Conservation (phyloP, 2,888 invertebrate species). For the Amaurobius ferox region DNA sequence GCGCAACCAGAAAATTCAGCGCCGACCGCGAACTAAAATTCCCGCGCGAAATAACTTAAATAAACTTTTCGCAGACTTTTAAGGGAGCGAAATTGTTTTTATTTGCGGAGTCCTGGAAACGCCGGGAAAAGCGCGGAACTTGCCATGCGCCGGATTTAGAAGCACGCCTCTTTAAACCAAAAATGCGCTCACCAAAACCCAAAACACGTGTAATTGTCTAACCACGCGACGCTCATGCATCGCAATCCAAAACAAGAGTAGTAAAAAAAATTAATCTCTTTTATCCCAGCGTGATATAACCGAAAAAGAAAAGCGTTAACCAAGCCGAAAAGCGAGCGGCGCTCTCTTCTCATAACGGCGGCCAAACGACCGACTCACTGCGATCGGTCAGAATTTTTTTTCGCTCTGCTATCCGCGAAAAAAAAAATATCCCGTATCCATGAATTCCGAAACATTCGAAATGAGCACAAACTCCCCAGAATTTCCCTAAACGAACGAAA, state of each 20-base stretch:
- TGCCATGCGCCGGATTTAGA: constrained; percentile 58
- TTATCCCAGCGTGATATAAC: constrained; percentile 27
- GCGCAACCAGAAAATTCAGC: too few relatives aligned
- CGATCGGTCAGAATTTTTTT: constrained; percentile 39
- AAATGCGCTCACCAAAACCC: constrained; percentile 26
- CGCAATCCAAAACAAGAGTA: neutral
- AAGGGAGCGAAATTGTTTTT: constrained; percentile 49
- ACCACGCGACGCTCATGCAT: constrained; percentile 15
- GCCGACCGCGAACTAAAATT: neutral
- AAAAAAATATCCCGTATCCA: constrained; percentile 37
- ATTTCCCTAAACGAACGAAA: constrained; percentile 10
- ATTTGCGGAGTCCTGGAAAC: constrained; percentile 41
- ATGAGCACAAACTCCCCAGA: constrained; percentile 3
- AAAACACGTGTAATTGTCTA: constrained; percentile 31
- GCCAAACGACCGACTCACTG: neutral
- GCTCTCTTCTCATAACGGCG: constrained; percentile 10
- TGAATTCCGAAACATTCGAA: constrained; percentile 28
- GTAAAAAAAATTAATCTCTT: constrained; percentile 44
- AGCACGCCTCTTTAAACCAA: constrained; percentile 39
- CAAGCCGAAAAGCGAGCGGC: constrained; percentile 1
- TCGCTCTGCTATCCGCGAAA: constrained; percentile 39
- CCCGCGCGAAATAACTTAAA: constrained; percentile 33
- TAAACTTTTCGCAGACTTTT: constrained; percentile 47
- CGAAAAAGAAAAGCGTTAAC: constrained; percentile 36
- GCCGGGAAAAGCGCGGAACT: constrained; percentile 47